Base-by-base conservation (phyloP, 2,113 vertebrate genomes). In the Leptobrachium ailaonicum region DNA sequence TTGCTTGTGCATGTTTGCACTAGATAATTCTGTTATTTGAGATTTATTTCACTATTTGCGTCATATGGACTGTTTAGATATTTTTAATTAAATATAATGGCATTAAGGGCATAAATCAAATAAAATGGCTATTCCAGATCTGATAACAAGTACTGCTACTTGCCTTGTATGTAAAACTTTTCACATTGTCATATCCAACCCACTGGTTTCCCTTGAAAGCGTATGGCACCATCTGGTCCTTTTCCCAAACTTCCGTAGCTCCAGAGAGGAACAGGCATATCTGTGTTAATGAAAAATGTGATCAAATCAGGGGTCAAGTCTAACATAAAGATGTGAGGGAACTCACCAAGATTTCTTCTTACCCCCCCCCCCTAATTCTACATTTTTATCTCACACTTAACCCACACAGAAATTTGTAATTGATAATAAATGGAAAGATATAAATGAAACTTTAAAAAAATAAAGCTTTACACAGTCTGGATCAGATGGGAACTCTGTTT, bases 161-260 rank as follows among this genome's bases (percentile, higher is more conserved):
- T 85, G 95, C 95, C 89, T 94, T 95, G 73, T 40, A 87, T 5
- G 90, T 85, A 73, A 83, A 96, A 84, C 93, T 95, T 54, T 92
- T 82, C 41, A 2, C 82, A 74, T 71, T 90, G 85, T 95, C 94
- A 82, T 91, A 95, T 83, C 95, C 94, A 40, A 95, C 91, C 94
- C 94, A 95, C 79, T 95, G 92, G 6, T 82, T 89, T 78, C 87
- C 90, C 73, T 91, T 93, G 71, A 67, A 74, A 75, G 93, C 90
- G 83, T 94, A 95, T 0, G 94, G 93, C 42, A 95, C 93, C 78
- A 87, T 92, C 85, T 94, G 93, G 77, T 95, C 91, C 0, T 88
- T 82, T 77, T 93, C 93, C 93, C 91, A 94, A 2, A 88, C 70
- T 11, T 87, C 1, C 12, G 83, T 85, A 43, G 85, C 72, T 12